Evolutionary conservation across 2,888 invertebrate genomes (phyloP).

Genomic region (Caenorhabditis panamensis): DNA sequence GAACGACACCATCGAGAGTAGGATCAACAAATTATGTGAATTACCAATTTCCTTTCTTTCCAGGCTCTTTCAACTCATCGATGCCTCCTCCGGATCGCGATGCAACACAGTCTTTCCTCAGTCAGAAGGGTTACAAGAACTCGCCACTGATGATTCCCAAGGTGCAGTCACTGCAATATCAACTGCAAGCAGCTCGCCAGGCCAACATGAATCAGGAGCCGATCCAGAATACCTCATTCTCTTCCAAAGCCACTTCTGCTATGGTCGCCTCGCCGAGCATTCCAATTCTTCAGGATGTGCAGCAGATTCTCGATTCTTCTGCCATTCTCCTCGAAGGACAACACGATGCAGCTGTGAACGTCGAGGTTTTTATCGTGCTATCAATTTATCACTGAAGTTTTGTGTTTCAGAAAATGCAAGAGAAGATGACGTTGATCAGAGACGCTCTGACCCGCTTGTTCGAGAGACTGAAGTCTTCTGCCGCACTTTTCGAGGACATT

Average conservation of each 20-base stretch:
- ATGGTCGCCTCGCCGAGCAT: background rate
- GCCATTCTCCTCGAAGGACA: slow-evolving; percentile 41
- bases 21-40: background rate
- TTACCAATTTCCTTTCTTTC: background rate
- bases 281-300: slow-evolving; percentile 45
- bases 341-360: slow-evolving; percentile 27
- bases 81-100: slow-evolving; percentile 51
- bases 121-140: slow-evolving; percentile 40
- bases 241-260: slow-evolving; percentile 29
- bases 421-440: slow-evolving; percentile 30
- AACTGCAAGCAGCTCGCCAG: background rate
- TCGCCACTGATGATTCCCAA: slow-evolving; percentile 20
- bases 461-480: slow-evolving; percentile 60
- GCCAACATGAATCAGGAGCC: slow-evolving; percentile 8
- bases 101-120: slow-evolving; percentile 46
- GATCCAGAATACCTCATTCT: slow-evolving; percentile 45
- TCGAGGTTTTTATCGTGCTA: slow-evolving; percentile 18
- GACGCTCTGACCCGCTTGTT: slow-evolving; percentile 48
- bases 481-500: slow-evolving; percentile 59
- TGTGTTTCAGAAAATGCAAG: slow-evolving; percentile 44
- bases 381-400: background rate
- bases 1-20: slow-evolving; percentile 38
- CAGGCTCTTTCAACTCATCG: slow-evolving; percentile 39
- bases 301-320: slow-evolving; percentile 54
- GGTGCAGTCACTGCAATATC: slow-evolving; percentile 5